phyloP scores from a whole-genome alignment of 1,140 invertebrate genomes.

The Penaeus indicus region DNA sequence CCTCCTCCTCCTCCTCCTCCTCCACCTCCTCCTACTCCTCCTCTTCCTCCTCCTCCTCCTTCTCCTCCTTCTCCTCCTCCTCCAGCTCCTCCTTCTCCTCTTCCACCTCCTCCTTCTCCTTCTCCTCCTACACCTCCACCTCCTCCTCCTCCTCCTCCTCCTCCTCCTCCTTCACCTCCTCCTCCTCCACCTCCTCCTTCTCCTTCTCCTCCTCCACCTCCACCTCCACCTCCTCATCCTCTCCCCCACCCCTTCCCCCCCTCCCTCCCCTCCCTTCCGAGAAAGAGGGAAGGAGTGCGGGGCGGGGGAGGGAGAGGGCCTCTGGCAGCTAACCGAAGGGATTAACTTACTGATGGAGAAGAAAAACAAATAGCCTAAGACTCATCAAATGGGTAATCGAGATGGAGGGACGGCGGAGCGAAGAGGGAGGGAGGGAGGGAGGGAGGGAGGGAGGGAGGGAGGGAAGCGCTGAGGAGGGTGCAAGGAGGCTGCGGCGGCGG shows the following conservation, averaged over 20 bases:
- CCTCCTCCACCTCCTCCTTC: background rate
- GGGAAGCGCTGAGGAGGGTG: background rate
- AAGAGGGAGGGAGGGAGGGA: background rate
- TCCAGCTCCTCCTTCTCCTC: too few relatives aligned
- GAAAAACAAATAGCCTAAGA: too few relatives aligned
- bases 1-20: background rate
- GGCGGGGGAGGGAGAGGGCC: background rate
- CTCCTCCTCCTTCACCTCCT: too few relatives aligned
- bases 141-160: too few relatives aligned
- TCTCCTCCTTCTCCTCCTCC: background rate
- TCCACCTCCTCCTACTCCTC: background rate
- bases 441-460: background rate
- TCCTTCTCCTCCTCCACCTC: too few relatives aligned
- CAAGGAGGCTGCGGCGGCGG: too few relatives aligned
- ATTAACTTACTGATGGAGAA: too few relatives aligned
- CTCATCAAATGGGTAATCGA: background rate
- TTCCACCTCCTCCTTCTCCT: too few relatives aligned
- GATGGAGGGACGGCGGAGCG: background rate
- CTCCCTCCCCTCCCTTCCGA: background rate
- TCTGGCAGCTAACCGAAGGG: too few relatives aligned
- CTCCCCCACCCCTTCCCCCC: background rate
- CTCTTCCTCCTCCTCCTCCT: background rate
- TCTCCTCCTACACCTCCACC: too few relatives aligned
- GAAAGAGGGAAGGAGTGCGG: background rate
- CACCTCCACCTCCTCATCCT: too few relatives aligned